phyloP scores from a whole-genome alignment of 2,113 vertebrate species.

The Thymallus thymallus region DNA sequence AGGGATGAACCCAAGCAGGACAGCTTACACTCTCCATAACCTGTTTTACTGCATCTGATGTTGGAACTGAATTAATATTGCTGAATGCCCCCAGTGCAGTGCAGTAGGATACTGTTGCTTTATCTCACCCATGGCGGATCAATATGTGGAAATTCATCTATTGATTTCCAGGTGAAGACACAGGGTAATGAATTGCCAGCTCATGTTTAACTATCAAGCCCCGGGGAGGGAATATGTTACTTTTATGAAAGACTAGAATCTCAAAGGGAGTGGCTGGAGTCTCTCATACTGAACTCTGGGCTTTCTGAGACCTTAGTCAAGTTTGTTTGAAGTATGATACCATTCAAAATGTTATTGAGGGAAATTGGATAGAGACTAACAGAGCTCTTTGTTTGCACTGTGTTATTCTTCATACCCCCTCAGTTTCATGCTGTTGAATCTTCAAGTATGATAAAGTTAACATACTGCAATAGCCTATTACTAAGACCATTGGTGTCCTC shows the following conservation, averaged over 20 bases:
- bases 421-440: too few species aligned
- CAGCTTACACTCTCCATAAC: constrained; percentile 24
- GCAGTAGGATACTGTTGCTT: constrained; percentile 32
- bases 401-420: too few species aligned
- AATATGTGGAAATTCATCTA: constrained; percentile 46
- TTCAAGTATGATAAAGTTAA: too few species aligned
- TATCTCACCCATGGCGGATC: constrained; percentile 12
- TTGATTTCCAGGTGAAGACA: constrained; percentile 47
- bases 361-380: too few species aligned
- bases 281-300: constrained; percentile 20
- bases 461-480: too few species aligned
- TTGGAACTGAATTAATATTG: constrained; percentile 39
- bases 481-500: too few species aligned
- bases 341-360: too few species aligned
- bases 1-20: too few species aligned
- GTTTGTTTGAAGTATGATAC: too few species aligned
- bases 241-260: constrained; percentile 42
- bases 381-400: too few species aligned
- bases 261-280: constrained; percentile 31
- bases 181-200: constrained; percentile 35
- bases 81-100: constrained; percentile 25
- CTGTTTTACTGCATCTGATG: constrained; percentile 34
- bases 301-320: neutral
- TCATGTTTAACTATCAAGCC: constrained; percentile 51
- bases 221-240: constrained; percentile 27